Percentiles rank a stretch among this genome's conserved stretches.
phyloP scores from a whole-genome alignment of 2,113 vertebrate genomes.

The Nansenia antarctica region DNA sequence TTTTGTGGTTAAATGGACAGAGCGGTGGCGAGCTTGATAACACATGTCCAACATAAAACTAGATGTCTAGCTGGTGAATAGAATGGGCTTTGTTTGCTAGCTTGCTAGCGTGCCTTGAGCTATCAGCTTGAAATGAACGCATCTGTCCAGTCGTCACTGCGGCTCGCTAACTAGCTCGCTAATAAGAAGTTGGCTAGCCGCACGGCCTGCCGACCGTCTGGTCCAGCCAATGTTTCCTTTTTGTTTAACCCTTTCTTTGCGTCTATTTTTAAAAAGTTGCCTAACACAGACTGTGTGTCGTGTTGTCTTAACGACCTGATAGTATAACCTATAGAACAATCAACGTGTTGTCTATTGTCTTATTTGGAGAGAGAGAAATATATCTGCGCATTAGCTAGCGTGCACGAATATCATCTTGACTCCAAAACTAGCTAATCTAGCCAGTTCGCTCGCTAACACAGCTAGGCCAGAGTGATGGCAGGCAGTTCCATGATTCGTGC shows the following conservation, averaged over 20 bases:
- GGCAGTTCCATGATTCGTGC: background rate
- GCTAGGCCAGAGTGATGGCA: background rate
- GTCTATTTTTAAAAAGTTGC: slow-evolving; percentile 4
- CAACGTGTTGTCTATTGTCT: background rate
- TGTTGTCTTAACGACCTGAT: background rate
- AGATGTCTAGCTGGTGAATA: background rate
- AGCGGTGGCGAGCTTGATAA: background rate
- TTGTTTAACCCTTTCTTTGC: slow-evolving; percentile 65
- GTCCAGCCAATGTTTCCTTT: slow-evolving; percentile 56
- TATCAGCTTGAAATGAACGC: background rate
- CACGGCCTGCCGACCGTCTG: slow-evolving; percentile 64
- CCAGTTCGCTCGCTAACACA: background rate
- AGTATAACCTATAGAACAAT: background rate
- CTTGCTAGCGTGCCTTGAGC: slow-evolving; percentile 7
- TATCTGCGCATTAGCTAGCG: background rate
- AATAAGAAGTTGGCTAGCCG: slow-evolving; percentile 53
- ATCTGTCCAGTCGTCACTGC: background rate
- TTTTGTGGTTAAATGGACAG: background rate
- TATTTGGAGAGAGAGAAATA: background rate
- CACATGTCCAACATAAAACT: no score
- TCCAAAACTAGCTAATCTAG: background rate
- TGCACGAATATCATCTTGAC: background rate
- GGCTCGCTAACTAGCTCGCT: slow-evolving; percentile 13
- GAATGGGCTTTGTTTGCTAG: background rate
- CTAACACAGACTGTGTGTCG: background rate